Evolutionary conservation across 2,113 vertebrate genomes (phyloP), one percentile per base, ranked within the genome.

Genomic region (Ctenomys sociabilis): DNA sequence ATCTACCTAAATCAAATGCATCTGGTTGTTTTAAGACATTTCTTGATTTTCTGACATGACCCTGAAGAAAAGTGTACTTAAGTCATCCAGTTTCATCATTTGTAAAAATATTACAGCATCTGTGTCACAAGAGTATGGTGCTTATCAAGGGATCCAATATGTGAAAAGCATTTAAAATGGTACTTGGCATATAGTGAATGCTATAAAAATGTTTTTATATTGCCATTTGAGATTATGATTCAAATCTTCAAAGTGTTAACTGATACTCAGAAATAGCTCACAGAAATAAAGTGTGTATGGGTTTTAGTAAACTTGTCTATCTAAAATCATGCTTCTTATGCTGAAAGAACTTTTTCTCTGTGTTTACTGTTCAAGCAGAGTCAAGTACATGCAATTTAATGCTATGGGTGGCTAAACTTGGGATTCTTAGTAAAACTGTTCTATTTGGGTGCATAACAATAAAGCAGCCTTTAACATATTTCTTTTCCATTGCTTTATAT

Each of bases 191-290:
- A 72, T 11, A 85, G 32, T n/a, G 88, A n/a, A 21, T 61, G 17
- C 19, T 73, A 32, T 61, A 70, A 45, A 68, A 91, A 28, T 90
- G n/a, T 37, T 90, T 88, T 91, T 21, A 93, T 57, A 43, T 68
- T 95, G 81, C 22, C 40, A 64, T 86, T 90, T 73, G 75, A 82
- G 90, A 24, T 52, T 22, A 72, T 78, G 35, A 66, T 54, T 95
- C 11, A 45, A 66, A 40, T 96, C 88, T 94, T 54, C 59, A 73
- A 70, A 88, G 35, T 70, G 26, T 54, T 68, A 86, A 57, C 61
- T 91, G 54, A 89, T 0, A 87, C 9, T 66, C 19, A 66, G 40
- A 95, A 78, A 89, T 88, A 21, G 0, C 57, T 35, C 45, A 68
- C 68, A n/a, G 68, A 52, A 49, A 52, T 40, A 91, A 57, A 68